Evolutionary conservation across 2,888 invertebrate genomes (phyloP).

Genomic region (Phalera bucephala): DNA sequence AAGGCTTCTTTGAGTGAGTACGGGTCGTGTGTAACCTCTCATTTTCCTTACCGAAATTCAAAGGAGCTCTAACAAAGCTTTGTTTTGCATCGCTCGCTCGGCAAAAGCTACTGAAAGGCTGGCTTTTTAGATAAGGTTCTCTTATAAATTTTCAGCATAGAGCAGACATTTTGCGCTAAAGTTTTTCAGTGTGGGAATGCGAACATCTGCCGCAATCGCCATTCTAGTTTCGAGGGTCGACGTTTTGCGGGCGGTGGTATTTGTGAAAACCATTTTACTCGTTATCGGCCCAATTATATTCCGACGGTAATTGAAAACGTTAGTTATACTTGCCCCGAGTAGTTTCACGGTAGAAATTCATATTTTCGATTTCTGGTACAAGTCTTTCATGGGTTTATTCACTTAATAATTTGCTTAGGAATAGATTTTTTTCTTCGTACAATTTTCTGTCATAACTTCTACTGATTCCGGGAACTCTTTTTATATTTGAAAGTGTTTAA

Average conservation of each 20-base stretch:
- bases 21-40: slow-evolving; percentile 75
- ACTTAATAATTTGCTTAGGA: background rate
- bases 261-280: slow-evolving; percentile 52
- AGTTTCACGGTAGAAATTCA: slow-evolving; percentile 32
- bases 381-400: slow-evolving; percentile 8
- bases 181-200: slow-evolving; percentile 71
- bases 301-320: slow-evolving; percentile 46
- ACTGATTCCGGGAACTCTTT: slow-evolving; percentile 12
- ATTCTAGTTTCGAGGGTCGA: slow-evolving; percentile 62
- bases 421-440: slow-evolving; percentile 5
- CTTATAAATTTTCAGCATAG: slow-evolving; percentile 74
- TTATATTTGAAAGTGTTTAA: slow-evolving; percentile 10
- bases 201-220: slow-evolving; percentile 65
- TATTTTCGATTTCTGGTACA: slow-evolving; percentile 10
- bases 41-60: slow-evolving; percentile 81
- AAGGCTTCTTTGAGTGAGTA: slow-evolving; percentile 70
- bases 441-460: slow-evolving; percentile 10
- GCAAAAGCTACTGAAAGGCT: slow-evolving; percentile 74
- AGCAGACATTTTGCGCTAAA: slow-evolving; percentile 65
- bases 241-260: slow-evolving; percentile 52
- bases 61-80: slow-evolving; percentile 80
- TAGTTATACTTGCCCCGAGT: slow-evolving; percentile 35
- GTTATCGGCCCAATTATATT: slow-evolving; percentile 52
- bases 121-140: slow-evolving; percentile 80
- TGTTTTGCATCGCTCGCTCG: slow-evolving; percentile 78